phyloP scores from a whole-genome alignment of 2,888 invertebrate genomes.

The Andrena marginata region DNA sequence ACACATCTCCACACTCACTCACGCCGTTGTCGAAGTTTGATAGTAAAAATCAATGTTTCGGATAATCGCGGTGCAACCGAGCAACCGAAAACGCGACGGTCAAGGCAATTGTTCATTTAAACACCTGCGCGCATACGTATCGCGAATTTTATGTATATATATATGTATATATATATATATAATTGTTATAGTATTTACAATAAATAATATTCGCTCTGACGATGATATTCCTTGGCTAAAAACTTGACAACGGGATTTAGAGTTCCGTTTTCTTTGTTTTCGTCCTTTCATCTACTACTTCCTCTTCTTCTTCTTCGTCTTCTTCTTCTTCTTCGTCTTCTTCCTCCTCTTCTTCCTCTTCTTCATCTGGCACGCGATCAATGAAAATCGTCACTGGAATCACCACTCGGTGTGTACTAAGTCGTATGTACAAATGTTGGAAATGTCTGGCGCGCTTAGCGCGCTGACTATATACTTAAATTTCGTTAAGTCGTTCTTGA shows the following conservation, averaged over 20 bases:
- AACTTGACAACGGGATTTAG: conserved; percentile 60
- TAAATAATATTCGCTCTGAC: conserved; percentile 63
- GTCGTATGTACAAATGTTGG: conserved; percentile 78
- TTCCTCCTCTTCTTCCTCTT: background rate
- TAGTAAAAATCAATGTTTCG: conserved; percentile 47
- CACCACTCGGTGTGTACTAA: conserved; percentile 62
- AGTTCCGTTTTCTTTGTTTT: conserved; percentile 18
- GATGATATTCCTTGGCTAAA: conserved; percentile 68
- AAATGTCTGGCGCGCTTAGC: conserved; percentile 55
- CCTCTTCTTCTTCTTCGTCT: background rate
- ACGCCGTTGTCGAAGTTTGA: conserved; percentile 9
- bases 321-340: background rate
- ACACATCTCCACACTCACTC: too few species aligned
- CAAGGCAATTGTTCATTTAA: conserved; percentile 64
- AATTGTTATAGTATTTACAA: conserved; percentile 71
- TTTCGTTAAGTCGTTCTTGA: conserved; percentile 35
- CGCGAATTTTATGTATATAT: conserved; percentile 60
- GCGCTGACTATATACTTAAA: conserved; percentile 37
- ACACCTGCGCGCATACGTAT: conserved; percentile 63
- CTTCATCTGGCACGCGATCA: conserved; percentile 1
- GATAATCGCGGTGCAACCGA: conserved; percentile 25
- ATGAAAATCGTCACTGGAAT: conserved; percentile 54
- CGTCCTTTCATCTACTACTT: background rate
- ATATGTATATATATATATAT: conserved; percentile 39
- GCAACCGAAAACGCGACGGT: conserved; percentile 46